Percentiles rank a stretch among this genome's conserved stretches.
Conservation (phyloP, 2,113 vertebrate species). For the Turnix velox region DNA sequence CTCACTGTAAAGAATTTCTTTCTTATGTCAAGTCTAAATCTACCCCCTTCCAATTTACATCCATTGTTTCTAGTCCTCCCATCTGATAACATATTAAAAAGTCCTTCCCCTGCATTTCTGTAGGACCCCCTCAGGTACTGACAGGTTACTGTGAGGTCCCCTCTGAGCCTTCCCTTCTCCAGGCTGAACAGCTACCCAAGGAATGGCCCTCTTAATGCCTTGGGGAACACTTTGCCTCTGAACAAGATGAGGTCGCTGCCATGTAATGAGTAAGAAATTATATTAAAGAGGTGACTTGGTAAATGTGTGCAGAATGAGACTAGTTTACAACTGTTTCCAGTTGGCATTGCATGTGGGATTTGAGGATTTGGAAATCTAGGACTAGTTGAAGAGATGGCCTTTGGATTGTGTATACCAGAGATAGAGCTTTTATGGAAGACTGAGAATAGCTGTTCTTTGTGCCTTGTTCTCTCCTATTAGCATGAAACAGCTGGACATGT, state of each 20-base stretch:
- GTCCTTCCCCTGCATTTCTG: no score
- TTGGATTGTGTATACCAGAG: background rate
- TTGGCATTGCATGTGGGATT: background rate
- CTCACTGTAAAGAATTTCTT: no score
- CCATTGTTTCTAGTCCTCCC: no score
- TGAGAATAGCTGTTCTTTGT: background rate
- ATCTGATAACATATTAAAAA: no score
- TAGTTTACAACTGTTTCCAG: background rate
- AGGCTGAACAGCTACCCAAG: rapidly evolving
- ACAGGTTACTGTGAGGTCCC: no score
- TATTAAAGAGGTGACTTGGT: background rate
- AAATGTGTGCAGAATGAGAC: background rate
- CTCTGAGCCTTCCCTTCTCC: no score
- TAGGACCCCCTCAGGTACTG: no score
- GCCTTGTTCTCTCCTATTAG: background rate
- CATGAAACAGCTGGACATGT: background rate
- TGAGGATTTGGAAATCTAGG: background rate
- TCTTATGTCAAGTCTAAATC: no score
- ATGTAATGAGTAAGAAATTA: background rate
- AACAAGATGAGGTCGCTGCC: background rate
- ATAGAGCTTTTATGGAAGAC: background rate
- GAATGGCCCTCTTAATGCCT: background rate
- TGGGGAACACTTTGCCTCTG: background rate
- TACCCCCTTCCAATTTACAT: no score
- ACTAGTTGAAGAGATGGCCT: background rate